phyloP scores from a whole-genome alignment of 2,113 vertebrate genomes.

The Lagopus leucura region DNA sequence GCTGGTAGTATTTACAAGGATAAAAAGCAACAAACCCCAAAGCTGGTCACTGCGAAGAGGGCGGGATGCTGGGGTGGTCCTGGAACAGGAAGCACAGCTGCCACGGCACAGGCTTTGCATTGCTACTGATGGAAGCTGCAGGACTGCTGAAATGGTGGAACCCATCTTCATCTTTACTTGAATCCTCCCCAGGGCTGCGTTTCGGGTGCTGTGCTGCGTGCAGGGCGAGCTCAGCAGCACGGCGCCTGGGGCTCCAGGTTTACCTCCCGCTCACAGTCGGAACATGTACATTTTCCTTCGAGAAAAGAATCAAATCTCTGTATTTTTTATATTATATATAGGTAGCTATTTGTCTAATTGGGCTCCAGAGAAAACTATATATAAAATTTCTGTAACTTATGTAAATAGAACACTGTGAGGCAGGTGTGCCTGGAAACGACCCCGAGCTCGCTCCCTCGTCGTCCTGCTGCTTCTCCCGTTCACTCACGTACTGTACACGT shows the following conservation, averaged over 20 bases:
- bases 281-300: slow-evolving; percentile 77
- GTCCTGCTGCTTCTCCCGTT: background rate
- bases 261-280: slow-evolving; percentile 69
- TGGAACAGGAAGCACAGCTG: slow-evolving; percentile 45
- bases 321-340: slow-evolving; percentile 80
- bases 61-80: background rate
- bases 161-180: slow-evolving; percentile 64
- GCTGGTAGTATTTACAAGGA: background rate
- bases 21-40: background rate
- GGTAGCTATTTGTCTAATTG: slow-evolving; percentile 69
- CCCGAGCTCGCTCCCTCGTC: background rate
- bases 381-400: slow-evolving; percentile 34
- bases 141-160: background rate
- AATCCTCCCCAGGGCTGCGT: background rate
- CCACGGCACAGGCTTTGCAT: slow-evolving; percentile 34
- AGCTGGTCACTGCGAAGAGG: background rate
- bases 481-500: background rate
- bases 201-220: background rate
- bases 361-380: slow-evolving; percentile 41
- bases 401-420: slow-evolving; percentile 46
- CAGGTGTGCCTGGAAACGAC: slow-evolving; percentile 15
- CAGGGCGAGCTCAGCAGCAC: slow-evolving; percentile 16
- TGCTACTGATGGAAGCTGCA: slow-evolving; percentile 19
- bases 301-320: slow-evolving; percentile 67
- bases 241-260: slow-evolving; percentile 68